Percentiles rank a stretch among this genome's conserved stretches.
phyloP scores from a whole-genome alignment of 2,797 vertebrate genomes.

The Intellagama lesueurii region DNA sequence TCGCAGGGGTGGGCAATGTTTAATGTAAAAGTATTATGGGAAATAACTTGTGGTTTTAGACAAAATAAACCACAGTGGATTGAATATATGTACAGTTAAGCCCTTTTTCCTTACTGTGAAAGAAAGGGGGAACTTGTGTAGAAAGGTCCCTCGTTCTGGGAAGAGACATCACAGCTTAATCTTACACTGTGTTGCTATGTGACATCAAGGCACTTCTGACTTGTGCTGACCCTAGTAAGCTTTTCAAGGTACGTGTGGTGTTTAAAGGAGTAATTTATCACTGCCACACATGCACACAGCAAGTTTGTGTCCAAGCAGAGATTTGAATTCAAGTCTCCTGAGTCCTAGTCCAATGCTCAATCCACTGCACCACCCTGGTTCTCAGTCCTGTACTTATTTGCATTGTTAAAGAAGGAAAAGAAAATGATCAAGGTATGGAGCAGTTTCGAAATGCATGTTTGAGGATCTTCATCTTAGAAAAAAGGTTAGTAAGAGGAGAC shows the following conservation, averaged over 20 bases:
- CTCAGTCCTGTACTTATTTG: background rate
- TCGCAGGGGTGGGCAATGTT: background rate
- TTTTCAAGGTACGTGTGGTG: background rate
- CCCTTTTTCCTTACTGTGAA: background rate
- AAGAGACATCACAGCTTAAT: background rate
- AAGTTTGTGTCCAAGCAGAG: too few species aligned
- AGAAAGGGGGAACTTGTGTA: background rate
- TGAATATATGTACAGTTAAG: background rate
- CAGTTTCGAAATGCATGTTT: background rate
- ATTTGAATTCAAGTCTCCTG: too few species aligned
- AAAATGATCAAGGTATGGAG: too few species aligned
- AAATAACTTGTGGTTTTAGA: background rate
- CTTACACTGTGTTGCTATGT: too few species aligned
- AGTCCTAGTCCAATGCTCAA: background rate
- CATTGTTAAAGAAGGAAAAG: too few species aligned
- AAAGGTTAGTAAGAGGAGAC: background rate
- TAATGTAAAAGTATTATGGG: background rate
- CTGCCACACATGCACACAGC: too few species aligned
- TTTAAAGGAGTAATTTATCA: too few species aligned
- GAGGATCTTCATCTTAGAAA: background rate
- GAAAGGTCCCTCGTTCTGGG: background rate
- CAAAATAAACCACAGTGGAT: too few species aligned
- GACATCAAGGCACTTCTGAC: background rate
- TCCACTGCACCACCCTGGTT: background rate
- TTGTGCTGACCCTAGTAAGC: background rate